Evolutionary conservation across 2,888 invertebrate species (phyloP).

Genomic region (Parnassius smintheus): DNA sequence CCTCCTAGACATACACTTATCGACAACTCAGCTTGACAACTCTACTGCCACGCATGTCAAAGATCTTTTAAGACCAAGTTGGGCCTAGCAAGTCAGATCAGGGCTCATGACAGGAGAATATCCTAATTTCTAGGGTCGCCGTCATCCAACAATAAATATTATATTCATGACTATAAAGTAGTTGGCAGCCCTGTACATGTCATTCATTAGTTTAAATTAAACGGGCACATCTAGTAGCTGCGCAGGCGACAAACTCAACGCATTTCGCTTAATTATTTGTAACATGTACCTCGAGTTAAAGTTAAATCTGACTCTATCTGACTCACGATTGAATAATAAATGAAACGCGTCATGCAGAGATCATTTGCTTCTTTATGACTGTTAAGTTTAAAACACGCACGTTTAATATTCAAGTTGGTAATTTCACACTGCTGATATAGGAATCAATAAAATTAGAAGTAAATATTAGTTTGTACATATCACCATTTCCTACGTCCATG

Average conservation of each 20-base stretch:
- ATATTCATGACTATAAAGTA: not conserved
- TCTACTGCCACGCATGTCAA: too few relatives aligned
- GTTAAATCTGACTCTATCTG: slow-evolving; percentile 29
- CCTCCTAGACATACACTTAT: too few relatives aligned
- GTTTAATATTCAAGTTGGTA: not conserved
- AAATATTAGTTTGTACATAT: too few relatives aligned
- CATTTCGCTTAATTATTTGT: slow-evolving; percentile 27
- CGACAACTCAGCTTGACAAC: too few relatives aligned
- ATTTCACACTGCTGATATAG: too few relatives aligned
- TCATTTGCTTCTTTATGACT: slow-evolving; percentile 21
- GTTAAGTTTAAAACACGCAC: not conserved
- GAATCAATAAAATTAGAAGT: too few relatives aligned
- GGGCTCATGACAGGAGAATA: too few relatives aligned
- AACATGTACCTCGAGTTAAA: slow-evolving; percentile 25
- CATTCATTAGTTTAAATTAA: slow-evolving; percentile 27
- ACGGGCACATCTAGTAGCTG: slow-evolving; percentile 17
- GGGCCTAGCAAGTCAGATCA: too few relatives aligned
- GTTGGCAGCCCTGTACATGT: slow-evolving; percentile 20
- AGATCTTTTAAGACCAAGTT: too few relatives aligned
- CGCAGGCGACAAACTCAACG: slow-evolving; percentile 24
- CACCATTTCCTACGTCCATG: too few relatives aligned
- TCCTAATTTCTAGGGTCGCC: too few relatives aligned
- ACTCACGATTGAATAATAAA: slow-evolving; percentile 27
- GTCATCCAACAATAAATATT: too few relatives aligned
- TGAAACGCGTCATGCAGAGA: slow-evolving; percentile 16